Conservation (phyloP, 2,797 vertebrate species). For the Acipenser ruthenus region DNA sequence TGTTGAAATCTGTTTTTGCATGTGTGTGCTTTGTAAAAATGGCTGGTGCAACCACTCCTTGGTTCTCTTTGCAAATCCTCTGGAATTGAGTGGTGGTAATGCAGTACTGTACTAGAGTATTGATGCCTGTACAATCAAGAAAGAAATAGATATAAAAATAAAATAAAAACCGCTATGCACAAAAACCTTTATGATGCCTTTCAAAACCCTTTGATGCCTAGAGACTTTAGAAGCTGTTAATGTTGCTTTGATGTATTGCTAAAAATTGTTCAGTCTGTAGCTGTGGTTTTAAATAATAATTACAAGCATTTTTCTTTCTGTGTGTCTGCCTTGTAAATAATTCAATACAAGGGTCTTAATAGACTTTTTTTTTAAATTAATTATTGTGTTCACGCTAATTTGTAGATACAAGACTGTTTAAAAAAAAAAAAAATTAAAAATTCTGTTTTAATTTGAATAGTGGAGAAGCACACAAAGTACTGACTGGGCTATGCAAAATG, state of each 20-base stretch:
- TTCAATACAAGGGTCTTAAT: conserved; percentile 64
- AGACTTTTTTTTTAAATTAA: conserved; percentile 26
- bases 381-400: conserved; percentile 33
- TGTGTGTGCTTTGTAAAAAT: conserved; percentile 42
- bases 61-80: conserved; percentile 37
- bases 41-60: conserved; percentile 32
- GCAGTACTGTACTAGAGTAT: conserved; percentile 42
- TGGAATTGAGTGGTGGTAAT: conserved; percentile 44
- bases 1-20: conserved; percentile 32
- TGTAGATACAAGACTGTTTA: conserved; percentile 56
- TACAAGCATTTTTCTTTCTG: conserved; percentile 37
- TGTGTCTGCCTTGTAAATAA: conserved; percentile 73
- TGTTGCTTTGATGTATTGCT: conserved; percentile 47
- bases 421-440: background rate
- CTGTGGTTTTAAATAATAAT: conserved; percentile 52
- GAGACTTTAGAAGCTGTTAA: conserved; percentile 66
- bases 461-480: conserved; percentile 66
- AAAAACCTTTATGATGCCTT: conserved; percentile 86
- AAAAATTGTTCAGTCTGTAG: conserved; percentile 41
- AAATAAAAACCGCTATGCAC: conserved; percentile 77
- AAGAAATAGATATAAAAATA: conserved; percentile 32
- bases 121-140: conserved; percentile 59
- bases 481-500: conserved; percentile 78
- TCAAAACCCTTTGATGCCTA: conserved; percentile 84
- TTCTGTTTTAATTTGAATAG: conserved; percentile 50